These are phyloP conservation scores for Lutjanus argentimaculatus DNA, from an alignment of 2,797 vertebrate genomes.

Conservation along the genomic window DNA sequence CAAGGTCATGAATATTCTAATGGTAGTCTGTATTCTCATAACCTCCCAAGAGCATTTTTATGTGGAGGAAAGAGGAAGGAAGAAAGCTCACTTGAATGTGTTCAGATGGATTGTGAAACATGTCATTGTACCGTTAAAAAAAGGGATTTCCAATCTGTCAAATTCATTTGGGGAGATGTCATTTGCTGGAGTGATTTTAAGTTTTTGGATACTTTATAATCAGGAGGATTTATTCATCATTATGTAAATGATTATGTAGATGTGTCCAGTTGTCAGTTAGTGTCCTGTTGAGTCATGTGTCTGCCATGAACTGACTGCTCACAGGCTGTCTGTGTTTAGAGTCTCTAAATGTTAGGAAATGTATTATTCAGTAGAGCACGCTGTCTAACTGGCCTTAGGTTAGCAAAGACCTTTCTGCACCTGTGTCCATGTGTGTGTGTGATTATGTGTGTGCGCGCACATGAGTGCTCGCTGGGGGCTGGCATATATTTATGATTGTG, in stretches of 20 bases:
- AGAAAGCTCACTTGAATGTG: conserved; percentile 17
- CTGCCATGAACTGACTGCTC: conserved; percentile 58
- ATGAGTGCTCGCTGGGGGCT: conserved; percentile 38
- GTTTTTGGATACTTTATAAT: conserved; percentile 40
- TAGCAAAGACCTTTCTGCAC: conserved; percentile 80
- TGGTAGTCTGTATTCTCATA: conserved; percentile 40
- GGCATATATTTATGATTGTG: conserved; percentile 53
- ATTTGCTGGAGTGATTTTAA: conserved; percentile 27
- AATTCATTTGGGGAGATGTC: conserved; percentile 4
- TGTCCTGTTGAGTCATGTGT: conserved; percentile 59
- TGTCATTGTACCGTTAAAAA: background rate
- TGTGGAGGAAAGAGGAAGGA: conserved; percentile 21
- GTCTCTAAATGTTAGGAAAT: conserved; percentile 78
- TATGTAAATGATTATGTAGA: conserved; percentile 54
- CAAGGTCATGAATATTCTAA: conserved; percentile 64
- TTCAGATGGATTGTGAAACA: conserved; percentile 14
- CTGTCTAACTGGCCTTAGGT: conserved; percentile 74
- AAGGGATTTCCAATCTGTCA: conserved; percentile 14
- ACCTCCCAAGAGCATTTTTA: conserved; percentile 30
- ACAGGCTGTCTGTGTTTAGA: conserved; percentile 66
- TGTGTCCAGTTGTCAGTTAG: conserved; percentile 63
- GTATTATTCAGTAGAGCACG: conserved; percentile 79
- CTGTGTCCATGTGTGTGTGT: conserved; percentile 53
- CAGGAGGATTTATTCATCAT: conserved; percentile 45
- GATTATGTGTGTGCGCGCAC: conserved; percentile 7